These are phyloP conservation scores for Leuctra nigra DNA, from an alignment of 2,888 invertebrate species.

Conservation along the genomic window DNA sequence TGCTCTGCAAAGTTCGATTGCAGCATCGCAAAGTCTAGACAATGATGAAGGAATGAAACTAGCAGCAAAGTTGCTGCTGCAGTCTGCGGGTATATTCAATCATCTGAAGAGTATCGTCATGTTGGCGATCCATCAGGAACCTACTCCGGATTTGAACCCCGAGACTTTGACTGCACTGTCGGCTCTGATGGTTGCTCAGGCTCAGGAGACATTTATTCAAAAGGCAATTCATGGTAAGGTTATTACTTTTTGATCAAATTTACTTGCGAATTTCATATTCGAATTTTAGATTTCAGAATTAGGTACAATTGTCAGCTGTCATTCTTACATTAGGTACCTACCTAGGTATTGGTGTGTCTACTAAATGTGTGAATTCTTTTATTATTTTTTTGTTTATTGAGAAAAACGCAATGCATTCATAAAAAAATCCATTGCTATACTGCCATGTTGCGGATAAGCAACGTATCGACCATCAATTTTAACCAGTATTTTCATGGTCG, in stretches of 20 bases:
- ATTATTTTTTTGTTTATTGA: too few species aligned
- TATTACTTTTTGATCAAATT: background rate
- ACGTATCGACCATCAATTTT: too few species aligned
- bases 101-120: constrained; percentile 76
- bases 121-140: constrained; percentile 84
- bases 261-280: too few species aligned
- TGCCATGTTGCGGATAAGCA: too few species aligned
- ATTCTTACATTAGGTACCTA: too few species aligned
- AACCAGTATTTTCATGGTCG: too few species aligned
- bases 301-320: too few species aligned
- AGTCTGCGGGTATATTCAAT: constrained; percentile 83
- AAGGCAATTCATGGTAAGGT: constrained; percentile 78
- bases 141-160: constrained; percentile 91
- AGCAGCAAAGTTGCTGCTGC: constrained; percentile 89
- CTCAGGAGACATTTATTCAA: constrained; percentile 93
- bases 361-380: too few species aligned
- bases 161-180: constrained; percentile 84
- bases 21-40: constrained; percentile 75
- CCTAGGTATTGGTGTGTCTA: too few species aligned
- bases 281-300: too few species aligned
- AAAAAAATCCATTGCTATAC: too few species aligned
- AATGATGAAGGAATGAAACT: constrained; percentile 90
- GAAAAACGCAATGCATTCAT: too few species aligned
- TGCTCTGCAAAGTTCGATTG: constrained; percentile 84
- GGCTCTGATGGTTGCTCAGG: constrained; percentile 93